Evolutionary conservation across 2,888 invertebrate genomes (phyloP).

Genomic region (Nymphalis c-album): DNA sequence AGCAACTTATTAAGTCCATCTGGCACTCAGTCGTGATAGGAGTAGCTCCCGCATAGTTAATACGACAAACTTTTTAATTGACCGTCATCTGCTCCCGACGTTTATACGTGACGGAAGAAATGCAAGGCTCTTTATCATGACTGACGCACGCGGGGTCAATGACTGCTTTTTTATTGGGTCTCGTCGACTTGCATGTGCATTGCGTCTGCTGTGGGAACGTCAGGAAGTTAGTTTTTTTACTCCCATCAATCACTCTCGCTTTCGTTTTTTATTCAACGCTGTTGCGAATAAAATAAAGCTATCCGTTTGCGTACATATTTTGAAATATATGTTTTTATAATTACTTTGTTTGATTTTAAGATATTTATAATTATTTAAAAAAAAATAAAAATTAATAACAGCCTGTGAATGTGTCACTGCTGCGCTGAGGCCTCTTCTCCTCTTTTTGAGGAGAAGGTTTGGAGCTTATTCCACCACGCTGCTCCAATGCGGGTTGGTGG

Average conservation of each 20-base stretch:
- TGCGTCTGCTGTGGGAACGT: slow-evolving; percentile 69
- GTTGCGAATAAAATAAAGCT: slow-evolving; percentile 33
- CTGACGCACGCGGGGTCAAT: slow-evolving; percentile 77
- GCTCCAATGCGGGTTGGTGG: no score
- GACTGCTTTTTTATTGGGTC: slow-evolving; percentile 71
- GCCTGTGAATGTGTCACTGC: no score
- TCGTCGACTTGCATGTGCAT: slow-evolving; percentile 55
- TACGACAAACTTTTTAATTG: slow-evolving; percentile 78
- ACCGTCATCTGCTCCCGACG: slow-evolving; percentile 73
- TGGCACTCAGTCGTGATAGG: slow-evolving; percentile 60
- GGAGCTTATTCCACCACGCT: no score
- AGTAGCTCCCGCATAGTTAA: slow-evolving; percentile 75
- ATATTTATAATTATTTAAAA: not conserved
- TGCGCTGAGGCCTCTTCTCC: no score
- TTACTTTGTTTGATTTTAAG: not conserved
- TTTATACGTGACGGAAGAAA: slow-evolving; percentile 60
- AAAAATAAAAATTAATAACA: no score
- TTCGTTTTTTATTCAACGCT: slow-evolving; percentile 34
- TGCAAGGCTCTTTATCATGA: slow-evolving; percentile 61
- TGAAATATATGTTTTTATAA: not conserved
- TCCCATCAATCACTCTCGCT: slow-evolving; percentile 36
- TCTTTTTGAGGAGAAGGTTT: no score
- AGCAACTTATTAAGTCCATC: slow-evolving; percentile 68
- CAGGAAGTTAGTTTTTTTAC: slow-evolving; percentile 50
- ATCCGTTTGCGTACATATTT: slow-evolving; percentile 27